These are phyloP conservation scores for Steinernema carpocapsae DNA, from an alignment of 2,888 invertebrate species.

Conservation along the genomic window DNA sequence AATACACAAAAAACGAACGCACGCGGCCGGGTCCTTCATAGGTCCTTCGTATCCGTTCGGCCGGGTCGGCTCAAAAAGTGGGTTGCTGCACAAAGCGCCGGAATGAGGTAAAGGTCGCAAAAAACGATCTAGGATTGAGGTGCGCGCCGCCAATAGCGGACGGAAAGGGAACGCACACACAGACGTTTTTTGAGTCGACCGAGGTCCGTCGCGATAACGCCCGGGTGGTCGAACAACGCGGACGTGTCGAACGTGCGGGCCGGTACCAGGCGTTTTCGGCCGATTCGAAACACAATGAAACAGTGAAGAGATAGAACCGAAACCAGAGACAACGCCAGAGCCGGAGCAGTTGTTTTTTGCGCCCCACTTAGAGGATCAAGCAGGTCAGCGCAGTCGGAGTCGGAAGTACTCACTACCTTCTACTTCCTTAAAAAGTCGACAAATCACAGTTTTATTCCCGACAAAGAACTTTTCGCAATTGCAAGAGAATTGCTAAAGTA, in stretches of 20 bases:
- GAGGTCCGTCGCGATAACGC: slow-evolving; percentile 35
- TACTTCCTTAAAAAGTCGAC: too few species aligned
- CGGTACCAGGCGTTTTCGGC: slow-evolving; percentile 35
- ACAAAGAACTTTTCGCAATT: too few species aligned
- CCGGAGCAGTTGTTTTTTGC: slow-evolving; percentile 35
- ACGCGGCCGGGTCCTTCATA: slow-evolving; percentile 1
- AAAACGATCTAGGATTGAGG: slow-evolving; percentile 35
- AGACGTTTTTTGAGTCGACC: slow-evolving; percentile 35
- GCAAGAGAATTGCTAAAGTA: too few species aligned
- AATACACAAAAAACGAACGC: slow-evolving; percentile 13
- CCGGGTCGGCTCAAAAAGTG: slow-evolving; percentile 16
- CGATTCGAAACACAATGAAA: slow-evolving; percentile 33
- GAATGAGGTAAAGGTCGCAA: slow-evolving; percentile 35
- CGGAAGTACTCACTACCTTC: not conserved
- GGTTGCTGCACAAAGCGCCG: slow-evolving; percentile 22
- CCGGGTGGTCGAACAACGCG: slow-evolving; percentile 34
- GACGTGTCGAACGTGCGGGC: slow-evolving; percentile 31
- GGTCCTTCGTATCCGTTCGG: slow-evolving; percentile 22
- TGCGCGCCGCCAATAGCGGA: slow-evolving; percentile 32
- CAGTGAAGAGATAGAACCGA: slow-evolving; percentile 34
- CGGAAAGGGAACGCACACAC: slow-evolving; percentile 35
- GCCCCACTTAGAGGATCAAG: slow-evolving; percentile 28
- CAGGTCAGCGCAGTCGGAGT: slow-evolving; percentile 6
- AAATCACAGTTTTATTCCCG: too few species aligned
- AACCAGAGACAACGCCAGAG: slow-evolving; percentile 27